phyloP scores from a whole-genome alignment of 2,113 vertebrate genomes.

The Protobothrops mucrosquamatus region DNA sequence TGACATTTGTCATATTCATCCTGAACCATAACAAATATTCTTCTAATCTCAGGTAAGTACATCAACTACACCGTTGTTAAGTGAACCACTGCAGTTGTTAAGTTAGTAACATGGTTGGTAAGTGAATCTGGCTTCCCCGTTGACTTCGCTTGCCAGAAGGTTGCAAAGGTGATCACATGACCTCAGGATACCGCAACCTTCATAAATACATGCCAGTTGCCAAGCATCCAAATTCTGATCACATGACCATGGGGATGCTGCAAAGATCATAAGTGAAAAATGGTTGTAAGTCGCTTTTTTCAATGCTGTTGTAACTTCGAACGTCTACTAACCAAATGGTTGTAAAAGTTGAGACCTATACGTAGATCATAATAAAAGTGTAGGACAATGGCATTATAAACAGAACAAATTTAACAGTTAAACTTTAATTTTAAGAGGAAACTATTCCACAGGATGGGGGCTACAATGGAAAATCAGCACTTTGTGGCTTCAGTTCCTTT shows the following conservation, averaged over 20 bases:
- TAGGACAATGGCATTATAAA: background rate
- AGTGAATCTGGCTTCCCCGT: no score
- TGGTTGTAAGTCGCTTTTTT: background rate
- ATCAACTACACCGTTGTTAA: no score
- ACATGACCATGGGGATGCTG: background rate
- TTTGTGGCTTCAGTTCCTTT: background rate
- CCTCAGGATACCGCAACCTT: no score
- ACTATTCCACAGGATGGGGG: background rate
- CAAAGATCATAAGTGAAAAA: background rate
- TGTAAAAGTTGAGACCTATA: background rate
- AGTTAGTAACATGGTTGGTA: no score
- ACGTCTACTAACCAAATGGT: background rate
- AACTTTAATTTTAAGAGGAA: background rate
- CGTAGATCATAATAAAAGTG: background rate
- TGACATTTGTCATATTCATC: background rate
- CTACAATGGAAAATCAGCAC: background rate
- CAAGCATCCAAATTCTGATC: background rate
- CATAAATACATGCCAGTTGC: no score
- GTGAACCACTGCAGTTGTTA: no score
- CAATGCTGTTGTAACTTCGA: background rate
- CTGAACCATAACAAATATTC: background rate
- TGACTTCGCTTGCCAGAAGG: no score
- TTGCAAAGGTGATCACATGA: no score
- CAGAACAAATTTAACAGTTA: background rate
- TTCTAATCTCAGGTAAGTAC: background rate